Conservation (phyloP, 2,797 vertebrate species). For the Helostoma temminkii region DNA sequence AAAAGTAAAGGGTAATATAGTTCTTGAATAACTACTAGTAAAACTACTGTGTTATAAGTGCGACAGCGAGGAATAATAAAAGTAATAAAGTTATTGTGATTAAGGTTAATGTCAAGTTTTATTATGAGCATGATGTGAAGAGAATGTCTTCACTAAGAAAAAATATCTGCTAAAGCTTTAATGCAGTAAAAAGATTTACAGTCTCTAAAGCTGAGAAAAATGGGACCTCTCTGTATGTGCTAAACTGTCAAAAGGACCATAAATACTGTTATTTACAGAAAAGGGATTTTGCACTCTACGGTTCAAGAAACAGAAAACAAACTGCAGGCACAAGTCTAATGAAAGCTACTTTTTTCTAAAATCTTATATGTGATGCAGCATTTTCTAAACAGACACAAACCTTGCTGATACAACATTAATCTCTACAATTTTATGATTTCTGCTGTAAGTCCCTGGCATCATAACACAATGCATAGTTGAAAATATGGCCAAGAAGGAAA, state of each 20-base stretch:
- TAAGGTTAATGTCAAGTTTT: no score
- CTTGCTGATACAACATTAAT: slow-evolving; percentile 22
- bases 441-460: slow-evolving; percentile 6
- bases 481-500: slow-evolving; percentile 6
- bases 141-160: background rate
- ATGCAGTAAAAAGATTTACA: background rate
- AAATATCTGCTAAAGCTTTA: background rate
- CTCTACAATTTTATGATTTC: slow-evolving; percentile 23
- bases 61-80: no score
- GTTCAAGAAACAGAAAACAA: slow-evolving; percentile 4
- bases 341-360: background rate
- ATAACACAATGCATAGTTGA: slow-evolving; percentile 4
- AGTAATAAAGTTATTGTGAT: no score
- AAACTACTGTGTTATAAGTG: no score
- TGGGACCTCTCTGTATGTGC: background rate
- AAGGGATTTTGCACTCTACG: background rate
- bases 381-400: slow-evolving; percentile 19
- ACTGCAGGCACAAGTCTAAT: background rate
- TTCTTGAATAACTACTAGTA: no score
- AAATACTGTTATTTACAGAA: slow-evolving; percentile 1
- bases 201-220: background rate
- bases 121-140: slow-evolving; percentile 1
- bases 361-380: slow-evolving; percentile 1
- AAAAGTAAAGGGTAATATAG: no score
- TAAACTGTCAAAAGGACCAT: background rate